phyloP scores from a whole-genome alignment of 1,140 invertebrate species.

The Lucilia cuprina region DNA sequence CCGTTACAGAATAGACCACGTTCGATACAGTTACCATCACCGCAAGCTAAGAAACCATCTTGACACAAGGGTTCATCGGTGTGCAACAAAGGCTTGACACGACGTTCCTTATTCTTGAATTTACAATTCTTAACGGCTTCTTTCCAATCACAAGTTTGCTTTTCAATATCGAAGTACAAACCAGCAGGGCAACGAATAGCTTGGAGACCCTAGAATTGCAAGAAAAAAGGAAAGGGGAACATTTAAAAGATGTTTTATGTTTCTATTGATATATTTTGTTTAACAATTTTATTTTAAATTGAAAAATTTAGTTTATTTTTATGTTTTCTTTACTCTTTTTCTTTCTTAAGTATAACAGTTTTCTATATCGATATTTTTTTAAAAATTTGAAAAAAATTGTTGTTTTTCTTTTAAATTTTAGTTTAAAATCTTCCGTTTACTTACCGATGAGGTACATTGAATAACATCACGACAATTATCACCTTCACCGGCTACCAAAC shows the following conservation, averaged over 20 bases:
- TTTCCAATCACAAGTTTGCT: constrained; percentile 96
- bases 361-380: no score
- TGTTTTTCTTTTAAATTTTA: constrained; percentile 3
- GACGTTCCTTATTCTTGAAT: constrained; percentile 88
- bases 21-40: constrained; percentile 85
- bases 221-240: background rate
- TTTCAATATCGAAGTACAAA: constrained; percentile 93
- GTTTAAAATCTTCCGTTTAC: constrained; percentile 49
- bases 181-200: constrained; percentile 92
- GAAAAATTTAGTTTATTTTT: no score
- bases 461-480: constrained; percentile 95
- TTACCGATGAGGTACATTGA: constrained; percentile 90
- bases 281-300: no score
- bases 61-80: constrained; percentile 91
- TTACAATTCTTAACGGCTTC: constrained; percentile 93
- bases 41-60: constrained; percentile 86
- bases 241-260: no score
- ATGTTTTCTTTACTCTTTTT: no score
- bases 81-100: constrained; percentile 86
- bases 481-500: constrained; percentile 85
- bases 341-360: no score
- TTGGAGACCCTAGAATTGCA: constrained; percentile 76
- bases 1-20: constrained; percentile 93
- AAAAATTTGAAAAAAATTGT: no score
- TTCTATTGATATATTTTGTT: no score